A percentile compares a stretch with the other conserved stretches of the same genome.
Evolutionary conservation across 2,888 invertebrate genomes (phyloP).

Genomic region (Odontomyia ornata): DNA sequence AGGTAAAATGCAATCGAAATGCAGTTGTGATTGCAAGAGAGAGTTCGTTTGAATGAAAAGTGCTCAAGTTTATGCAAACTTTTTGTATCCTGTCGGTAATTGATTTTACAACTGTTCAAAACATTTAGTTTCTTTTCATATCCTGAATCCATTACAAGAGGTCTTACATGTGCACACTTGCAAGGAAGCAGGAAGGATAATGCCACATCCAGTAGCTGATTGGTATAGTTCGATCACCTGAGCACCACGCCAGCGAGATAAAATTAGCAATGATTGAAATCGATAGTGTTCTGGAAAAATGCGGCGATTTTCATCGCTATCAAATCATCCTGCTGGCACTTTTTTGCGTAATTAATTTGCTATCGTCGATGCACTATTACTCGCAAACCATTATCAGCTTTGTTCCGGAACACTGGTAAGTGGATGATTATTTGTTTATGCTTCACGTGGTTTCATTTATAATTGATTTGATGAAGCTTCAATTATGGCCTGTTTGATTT

Average conservation of each 20-base stretch:
- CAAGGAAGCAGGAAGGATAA: neutral
- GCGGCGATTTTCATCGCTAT: conserved; percentile 67
- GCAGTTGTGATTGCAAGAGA: neutral
- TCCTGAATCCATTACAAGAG: neutral
- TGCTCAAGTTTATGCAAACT: neutral
- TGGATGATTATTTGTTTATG: neutral
- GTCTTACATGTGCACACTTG: neutral
- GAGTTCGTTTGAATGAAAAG: neutral
- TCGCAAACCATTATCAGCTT: conserved; percentile 70
- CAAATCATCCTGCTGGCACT: conserved; percentile 66
- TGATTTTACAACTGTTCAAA: conserved; percentile 6
- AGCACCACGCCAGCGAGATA: too few species aligned
- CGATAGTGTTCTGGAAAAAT: conserved; percentile 66
- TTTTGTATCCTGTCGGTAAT: neutral
- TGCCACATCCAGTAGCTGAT: neutral
- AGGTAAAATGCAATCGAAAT: neutral
- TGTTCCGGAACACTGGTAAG: conserved; percentile 65
- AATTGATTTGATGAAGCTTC: neutral
- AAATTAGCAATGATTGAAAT: conserved; percentile 52
- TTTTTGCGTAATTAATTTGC: conserved; percentile 67
- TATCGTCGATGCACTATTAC: conserved; percentile 69
- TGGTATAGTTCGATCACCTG: neutral
- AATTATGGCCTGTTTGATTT: neutral
- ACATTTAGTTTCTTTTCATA: neutral
- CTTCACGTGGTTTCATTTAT: neutral